phyloP scores from a whole-genome alignment of 2,888 invertebrate genomes.

The Xanthia icteritia region DNA sequence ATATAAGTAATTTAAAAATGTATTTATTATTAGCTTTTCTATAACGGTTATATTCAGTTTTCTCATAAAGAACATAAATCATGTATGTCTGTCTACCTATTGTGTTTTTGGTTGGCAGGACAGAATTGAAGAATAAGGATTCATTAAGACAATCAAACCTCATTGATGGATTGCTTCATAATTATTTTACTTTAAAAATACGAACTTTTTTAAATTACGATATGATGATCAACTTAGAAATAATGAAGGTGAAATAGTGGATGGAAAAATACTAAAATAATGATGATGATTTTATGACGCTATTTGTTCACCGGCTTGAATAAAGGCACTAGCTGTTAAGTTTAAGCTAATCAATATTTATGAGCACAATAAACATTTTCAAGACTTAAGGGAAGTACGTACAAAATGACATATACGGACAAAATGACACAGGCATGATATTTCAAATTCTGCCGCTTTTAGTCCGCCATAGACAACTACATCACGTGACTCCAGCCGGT shows the following conservation, averaged over 20 bases:
- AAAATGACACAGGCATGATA: no score
- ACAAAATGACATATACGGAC: no score
- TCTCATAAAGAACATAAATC: neutral
- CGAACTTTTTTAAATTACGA: neutral
- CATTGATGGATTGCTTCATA: neutral
- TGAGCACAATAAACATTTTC: conserved; percentile 16
- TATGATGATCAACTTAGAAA: neutral
- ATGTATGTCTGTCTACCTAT: no score
- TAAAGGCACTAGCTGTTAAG: neutral
- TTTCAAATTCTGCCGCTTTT: no score
- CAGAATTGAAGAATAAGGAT: neutral
- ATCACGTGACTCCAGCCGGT: no score
- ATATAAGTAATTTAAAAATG: no score
- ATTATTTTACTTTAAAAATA: neutral
- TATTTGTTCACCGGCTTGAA: neutral
- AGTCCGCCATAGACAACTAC: no score
- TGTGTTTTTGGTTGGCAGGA: no score
- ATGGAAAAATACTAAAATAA: neutral
- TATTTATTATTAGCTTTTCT: neutral
- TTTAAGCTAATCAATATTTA: conserved; percentile 26
- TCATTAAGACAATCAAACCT: neutral
- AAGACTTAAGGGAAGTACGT: no score
- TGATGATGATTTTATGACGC: neutral
- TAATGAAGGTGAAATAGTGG: neutral
- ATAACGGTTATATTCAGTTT: neutral